Evolutionary conservation across 2,797 vertebrate species (phyloP).

Genomic region (Brachymystax lenok): DNA sequence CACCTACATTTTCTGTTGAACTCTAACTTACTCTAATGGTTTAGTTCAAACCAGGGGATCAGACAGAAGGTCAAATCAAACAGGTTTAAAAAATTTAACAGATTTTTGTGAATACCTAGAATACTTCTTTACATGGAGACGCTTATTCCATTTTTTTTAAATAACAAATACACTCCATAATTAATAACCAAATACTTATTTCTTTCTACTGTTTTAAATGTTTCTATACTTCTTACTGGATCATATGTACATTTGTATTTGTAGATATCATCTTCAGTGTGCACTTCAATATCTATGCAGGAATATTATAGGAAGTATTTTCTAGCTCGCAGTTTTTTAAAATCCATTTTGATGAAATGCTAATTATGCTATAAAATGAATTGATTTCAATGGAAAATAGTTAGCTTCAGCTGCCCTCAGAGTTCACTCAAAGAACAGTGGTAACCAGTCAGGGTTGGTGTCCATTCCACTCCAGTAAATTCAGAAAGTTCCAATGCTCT

Average conservation of each 20-base stretch:
- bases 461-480: neutral
- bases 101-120: neutral
- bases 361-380: neutral
- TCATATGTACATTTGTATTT: neutral
- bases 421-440: neutral
- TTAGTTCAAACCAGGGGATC: neutral
- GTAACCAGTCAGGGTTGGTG: neutral
- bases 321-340: neutral
- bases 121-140: neutral
- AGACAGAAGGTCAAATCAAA: neutral
- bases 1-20: neutral
- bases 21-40: neutral
- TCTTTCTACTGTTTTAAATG: neutral
- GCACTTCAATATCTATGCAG: neutral
- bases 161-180: neutral
- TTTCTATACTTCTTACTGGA: neutral
- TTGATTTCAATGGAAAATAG: neutral
- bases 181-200: neutral
- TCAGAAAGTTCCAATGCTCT: too few species aligned
- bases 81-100: neutral
- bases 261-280: neutral
- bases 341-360: neutral
- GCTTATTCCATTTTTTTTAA: too few species aligned
- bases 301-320: neutral
- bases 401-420: neutral